phyloP scores from a whole-genome alignment of 1,140 invertebrate species.

The Drosophila oshimai region DNA sequence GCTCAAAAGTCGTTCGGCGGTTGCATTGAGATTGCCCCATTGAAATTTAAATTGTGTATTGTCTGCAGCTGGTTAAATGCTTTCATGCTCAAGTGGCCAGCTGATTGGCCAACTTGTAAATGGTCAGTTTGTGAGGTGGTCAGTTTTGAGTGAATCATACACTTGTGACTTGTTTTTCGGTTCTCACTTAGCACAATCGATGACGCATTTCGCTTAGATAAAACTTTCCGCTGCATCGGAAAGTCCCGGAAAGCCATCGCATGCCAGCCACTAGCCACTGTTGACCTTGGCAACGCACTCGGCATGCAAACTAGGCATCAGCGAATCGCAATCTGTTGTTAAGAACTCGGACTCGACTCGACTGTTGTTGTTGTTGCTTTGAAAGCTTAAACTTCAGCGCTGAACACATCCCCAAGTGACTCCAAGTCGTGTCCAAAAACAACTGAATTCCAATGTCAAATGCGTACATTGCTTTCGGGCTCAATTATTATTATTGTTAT shows the following conservation, averaged over 20 bases:
- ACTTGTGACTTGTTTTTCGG: background rate
- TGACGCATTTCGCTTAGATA: constrained; percentile 22
- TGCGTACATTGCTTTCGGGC: constrained; percentile 53
- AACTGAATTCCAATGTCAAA: constrained; percentile 55
- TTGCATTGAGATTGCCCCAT: constrained; percentile 57
- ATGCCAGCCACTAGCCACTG: constrained; percentile 27
- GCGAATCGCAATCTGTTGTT: constrained; percentile 1
- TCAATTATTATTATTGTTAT: constrained; percentile 48
- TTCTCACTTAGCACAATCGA: constrained; percentile 1
- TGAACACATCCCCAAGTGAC: constrained; percentile 18
- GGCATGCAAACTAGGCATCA: constrained; percentile 40
- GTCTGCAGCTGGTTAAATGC: constrained; percentile 35
- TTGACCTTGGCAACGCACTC: constrained; percentile 52
- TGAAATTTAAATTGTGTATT: constrained; percentile 38
- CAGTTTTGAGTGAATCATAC: background rate
- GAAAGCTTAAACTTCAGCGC: constrained; percentile 7
- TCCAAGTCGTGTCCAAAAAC: constrained; percentile 31
- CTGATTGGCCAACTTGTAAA: constrained; percentile 12
- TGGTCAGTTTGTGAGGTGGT: background rate
- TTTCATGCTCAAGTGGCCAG: constrained; percentile 23
- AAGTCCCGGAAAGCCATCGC: constrained; percentile 49
- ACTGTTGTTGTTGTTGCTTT: constrained; percentile 23
- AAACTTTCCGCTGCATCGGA: constrained; percentile 57
- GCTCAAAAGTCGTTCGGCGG: constrained; percentile 32
- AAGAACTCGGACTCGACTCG: no score